A percentile compares a stretch with the other conserved stretches of the same genome.
These are phyloP conservation scores for Protobothrops flavoviridis DNA, from an alignment of 2,113 vertebrate species.

Conservation along the genomic window DNA sequence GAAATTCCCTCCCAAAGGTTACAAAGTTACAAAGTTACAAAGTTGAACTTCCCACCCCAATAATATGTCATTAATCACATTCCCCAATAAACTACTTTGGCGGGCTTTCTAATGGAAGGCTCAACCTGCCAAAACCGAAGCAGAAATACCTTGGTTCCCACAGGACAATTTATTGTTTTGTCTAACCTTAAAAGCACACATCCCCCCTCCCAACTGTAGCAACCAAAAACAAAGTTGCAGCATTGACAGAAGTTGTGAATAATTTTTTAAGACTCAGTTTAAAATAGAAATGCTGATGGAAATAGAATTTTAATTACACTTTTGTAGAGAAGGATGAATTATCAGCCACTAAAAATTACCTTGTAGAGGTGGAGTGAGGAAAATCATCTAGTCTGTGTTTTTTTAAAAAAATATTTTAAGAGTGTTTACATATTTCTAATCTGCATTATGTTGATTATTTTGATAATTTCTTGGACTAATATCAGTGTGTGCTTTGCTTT, in stretches of 20 bases:
- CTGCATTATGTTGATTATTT: not conserved
- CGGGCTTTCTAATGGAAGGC: too few relatives aligned
- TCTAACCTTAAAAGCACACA: too few relatives aligned
- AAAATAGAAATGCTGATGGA: slow-evolving; percentile 25
- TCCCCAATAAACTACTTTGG: too few relatives aligned
- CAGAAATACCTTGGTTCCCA: too few relatives aligned
- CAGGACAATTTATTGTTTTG: too few relatives aligned
- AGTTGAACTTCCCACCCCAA: too few relatives aligned
- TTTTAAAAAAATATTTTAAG: not conserved
- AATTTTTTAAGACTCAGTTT: slow-evolving; percentile 15
- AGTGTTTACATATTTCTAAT: not conserved
- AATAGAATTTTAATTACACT: slow-evolving; percentile 29
- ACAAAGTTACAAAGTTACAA: too few relatives aligned
- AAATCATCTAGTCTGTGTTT: slow-evolving; percentile 1
- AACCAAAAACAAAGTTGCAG: too few relatives aligned
- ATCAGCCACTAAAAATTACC: slow-evolving; percentile 11
- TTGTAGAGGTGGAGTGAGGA: not conserved
- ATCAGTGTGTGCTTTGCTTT: not conserved
- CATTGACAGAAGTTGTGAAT: not conserved
- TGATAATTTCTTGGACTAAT: not conserved
- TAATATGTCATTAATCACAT: too few relatives aligned
- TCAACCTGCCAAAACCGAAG: too few relatives aligned
- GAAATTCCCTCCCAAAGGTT: too few relatives aligned
- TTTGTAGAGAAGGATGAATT: not conserved
- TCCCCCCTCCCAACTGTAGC: too few relatives aligned